Evolutionary conservation across 2,113 vertebrate species (phyloP).

Genomic region (Artemisiospiza belli): DNA sequence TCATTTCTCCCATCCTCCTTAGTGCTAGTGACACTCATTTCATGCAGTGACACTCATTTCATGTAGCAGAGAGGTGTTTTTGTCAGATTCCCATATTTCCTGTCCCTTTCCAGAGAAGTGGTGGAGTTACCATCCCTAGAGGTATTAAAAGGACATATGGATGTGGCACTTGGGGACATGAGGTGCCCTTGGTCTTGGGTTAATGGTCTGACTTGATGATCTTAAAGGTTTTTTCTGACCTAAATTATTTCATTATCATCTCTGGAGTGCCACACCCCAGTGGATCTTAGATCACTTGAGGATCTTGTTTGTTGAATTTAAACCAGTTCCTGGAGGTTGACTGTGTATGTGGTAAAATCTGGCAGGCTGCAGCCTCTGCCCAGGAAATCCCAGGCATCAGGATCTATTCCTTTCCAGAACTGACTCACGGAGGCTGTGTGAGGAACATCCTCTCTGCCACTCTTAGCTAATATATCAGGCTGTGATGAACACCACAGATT

Average conservation of each 20-base stretch:
- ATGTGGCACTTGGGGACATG: neutral
- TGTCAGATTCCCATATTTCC: neutral
- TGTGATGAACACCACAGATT: neutral
- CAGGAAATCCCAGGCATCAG: neutral
- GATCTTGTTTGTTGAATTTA: neutral
- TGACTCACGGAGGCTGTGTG: neutral
- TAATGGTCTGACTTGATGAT: neutral
- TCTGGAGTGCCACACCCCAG: neutral
- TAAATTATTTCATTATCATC: neutral
- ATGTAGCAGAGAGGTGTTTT: neutral
- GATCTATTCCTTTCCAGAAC: neutral
- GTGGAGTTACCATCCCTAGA: neutral
- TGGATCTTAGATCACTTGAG: neutral
- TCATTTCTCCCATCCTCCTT: neutral
- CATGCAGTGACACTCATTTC: neutral
- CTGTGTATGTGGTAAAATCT: neutral
- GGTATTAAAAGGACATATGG: neutral
- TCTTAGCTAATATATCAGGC: neutral
- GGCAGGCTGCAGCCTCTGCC: neutral
- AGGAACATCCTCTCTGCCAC: neutral
- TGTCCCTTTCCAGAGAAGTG: neutral
- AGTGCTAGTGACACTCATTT: neutral
- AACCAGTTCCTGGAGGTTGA: neutral
- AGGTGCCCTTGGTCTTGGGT: neutral
- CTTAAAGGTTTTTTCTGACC: neutral